These are phyloP conservation scores for Pyrrhia umbra DNA, from an alignment of 2,888 invertebrate species.

Conservation along the genomic window DNA sequence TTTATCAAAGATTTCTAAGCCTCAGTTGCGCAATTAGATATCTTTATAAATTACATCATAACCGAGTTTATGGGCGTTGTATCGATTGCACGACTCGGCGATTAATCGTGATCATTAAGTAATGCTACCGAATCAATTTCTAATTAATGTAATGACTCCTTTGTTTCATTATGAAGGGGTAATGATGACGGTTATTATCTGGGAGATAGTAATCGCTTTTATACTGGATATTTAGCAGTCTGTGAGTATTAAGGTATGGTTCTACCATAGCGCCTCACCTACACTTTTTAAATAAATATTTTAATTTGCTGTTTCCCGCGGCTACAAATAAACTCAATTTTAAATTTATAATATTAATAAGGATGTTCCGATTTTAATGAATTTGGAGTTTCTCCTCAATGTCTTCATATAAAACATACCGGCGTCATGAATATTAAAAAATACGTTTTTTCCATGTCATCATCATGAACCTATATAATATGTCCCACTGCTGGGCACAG, in stretches of 20 bases:
- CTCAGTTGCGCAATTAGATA: conserved; percentile 23
- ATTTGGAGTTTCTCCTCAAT: no score
- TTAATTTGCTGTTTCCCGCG: no score
- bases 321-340: no score
- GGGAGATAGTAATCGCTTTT: neutral
- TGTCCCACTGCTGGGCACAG: no score
- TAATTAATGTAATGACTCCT: conserved; percentile 8
- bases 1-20: conserved; percentile 39
- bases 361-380: no score
- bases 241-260: neutral
- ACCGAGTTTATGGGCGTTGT: conserved; percentile 17
- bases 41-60: conserved; percentile 32
- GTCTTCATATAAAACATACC: no score
- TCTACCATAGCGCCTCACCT: neutral
- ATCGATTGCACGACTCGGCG: conserved; percentile 3
- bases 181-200: neutral
- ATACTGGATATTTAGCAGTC: neutral
- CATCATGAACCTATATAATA: no score
- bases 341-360: no score
- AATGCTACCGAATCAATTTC: neutral
- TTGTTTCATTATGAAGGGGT: neutral
- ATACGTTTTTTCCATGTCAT: no score
- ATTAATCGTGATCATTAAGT: conserved; percentile 20
- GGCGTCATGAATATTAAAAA: no score
- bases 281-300: no score